These are phyloP conservation scores for Halictus quadricinctus DNA, from an alignment of 2,888 invertebrate species.

Conservation along the genomic window DNA sequence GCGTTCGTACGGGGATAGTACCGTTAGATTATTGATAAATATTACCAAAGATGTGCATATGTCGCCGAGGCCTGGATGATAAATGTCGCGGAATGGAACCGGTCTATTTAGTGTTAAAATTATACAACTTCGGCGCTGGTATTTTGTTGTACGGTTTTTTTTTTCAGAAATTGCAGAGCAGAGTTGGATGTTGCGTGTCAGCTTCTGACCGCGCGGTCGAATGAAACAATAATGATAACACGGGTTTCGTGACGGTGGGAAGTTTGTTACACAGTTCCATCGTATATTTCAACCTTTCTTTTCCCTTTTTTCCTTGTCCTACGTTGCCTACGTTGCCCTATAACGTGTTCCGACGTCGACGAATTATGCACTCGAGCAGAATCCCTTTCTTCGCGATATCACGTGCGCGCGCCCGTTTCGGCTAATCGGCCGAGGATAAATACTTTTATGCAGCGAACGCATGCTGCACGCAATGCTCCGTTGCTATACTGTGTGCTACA, in stretches of 20 bases:
- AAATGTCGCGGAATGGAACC: too few relatives aligned
- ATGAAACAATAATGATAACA: constrained; percentile 50
- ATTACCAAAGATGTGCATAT: too few relatives aligned
- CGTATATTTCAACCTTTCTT: constrained; percentile 14
- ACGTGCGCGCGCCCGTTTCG: constrained; percentile 36
- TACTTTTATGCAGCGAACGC: constrained; percentile 8
- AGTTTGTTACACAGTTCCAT: constrained; percentile 38
- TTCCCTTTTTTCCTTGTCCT: background rate
- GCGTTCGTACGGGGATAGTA: background rate
- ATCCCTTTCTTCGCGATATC: constrained; percentile 2
- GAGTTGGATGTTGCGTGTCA: background rate
- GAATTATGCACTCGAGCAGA: constrained; percentile 10
- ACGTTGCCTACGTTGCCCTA: background rate
- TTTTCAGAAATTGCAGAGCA: background rate
- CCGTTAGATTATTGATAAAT: background rate
- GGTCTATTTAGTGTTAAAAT: too few relatives aligned
- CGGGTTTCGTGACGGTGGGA: constrained; percentile 32
- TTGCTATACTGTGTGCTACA: background rate
- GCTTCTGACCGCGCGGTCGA: background rate
- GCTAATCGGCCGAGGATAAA: constrained; percentile 26
- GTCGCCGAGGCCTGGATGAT: too few relatives aligned
- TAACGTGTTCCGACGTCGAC: constrained; percentile 18
- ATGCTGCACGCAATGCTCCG: constrained; percentile 15
- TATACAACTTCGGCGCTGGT: too few relatives aligned
- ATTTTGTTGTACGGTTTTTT: background rate